Evolutionary conservation across 2,888 invertebrate genomes (phyloP).

Genomic region (Noctua comes): DNA sequence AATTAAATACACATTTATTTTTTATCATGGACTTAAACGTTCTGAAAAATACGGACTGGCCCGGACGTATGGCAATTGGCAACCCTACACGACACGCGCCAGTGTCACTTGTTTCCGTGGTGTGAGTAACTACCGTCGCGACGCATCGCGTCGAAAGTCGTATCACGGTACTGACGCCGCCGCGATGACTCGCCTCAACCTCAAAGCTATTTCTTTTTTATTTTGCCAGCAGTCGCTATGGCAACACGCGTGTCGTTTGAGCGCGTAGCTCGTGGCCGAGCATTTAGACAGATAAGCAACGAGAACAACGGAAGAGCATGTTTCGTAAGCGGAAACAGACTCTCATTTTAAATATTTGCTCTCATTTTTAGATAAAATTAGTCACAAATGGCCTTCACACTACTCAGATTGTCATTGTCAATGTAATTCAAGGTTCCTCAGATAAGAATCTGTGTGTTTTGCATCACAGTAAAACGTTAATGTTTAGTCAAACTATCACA

Average conservation of each 20-base stretch:
- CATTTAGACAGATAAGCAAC: neutral
- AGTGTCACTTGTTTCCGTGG: neutral
- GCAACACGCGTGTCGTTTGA: neutral
- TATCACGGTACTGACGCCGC: neutral
- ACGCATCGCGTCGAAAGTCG: neutral
- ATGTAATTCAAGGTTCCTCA: slow-evolving; percentile 45
- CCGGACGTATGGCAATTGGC: neutral
- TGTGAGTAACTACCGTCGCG: neutral
- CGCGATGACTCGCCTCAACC: neutral
- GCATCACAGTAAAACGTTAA: slow-evolving; percentile 30
- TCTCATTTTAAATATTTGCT: slow-evolving; percentile 15
- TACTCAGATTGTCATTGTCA: slow-evolving; percentile 19
- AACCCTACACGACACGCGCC: neutral
- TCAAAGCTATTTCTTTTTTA: neutral
- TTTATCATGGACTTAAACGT: neutral
- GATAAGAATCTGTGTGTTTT: slow-evolving; percentile 51
- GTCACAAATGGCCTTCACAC: slow-evolving; percentile 34
- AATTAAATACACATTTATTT: too few species aligned
- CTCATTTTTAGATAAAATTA: slow-evolving; percentile 29
- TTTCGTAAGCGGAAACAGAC: neutral
- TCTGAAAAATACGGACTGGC: neutral
- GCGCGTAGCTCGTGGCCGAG: neutral
- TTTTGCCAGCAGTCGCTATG: neutral
- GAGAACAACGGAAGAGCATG: slow-evolving; percentile 5
- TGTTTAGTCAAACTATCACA: slow-evolving; percentile 28